These are phyloP conservation scores for Limnodromus scolopaceus DNA, from an alignment of 2,797 vertebrate species.

Conservation along the genomic window DNA sequence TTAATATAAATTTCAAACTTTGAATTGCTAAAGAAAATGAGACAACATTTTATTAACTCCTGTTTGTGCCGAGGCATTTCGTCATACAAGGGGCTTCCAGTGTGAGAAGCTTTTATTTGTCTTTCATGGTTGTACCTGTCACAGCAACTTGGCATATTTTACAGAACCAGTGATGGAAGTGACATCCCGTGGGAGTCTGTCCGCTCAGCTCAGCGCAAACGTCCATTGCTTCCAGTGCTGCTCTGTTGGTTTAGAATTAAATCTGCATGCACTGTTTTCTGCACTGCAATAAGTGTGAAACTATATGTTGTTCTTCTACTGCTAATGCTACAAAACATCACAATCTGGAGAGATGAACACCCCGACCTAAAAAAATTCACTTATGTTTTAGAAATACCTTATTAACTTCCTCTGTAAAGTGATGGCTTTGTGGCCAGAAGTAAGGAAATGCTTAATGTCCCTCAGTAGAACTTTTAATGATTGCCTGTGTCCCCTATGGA, in stretches of 20 bases:
- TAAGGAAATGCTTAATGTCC: not conserved
- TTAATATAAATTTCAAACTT: not conserved
- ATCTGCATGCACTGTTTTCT: fast-evolving
- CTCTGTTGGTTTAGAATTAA: not conserved
- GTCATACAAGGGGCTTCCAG: not conserved
- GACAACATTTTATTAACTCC: not conserved
- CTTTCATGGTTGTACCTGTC: not conserved
- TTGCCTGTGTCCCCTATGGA: not conserved
- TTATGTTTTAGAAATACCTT: not conserved
- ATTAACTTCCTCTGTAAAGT: not conserved
- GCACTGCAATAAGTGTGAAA: not conserved
- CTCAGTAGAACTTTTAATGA: not conserved
- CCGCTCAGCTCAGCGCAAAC: not conserved
- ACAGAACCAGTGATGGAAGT: not conserved
- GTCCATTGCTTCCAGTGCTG: not conserved
- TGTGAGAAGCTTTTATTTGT: not conserved
- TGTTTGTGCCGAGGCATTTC: not conserved
- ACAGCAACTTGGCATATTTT: not conserved
- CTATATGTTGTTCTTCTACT: not conserved
- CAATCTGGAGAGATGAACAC: fast-evolving
- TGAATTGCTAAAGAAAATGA: not conserved
- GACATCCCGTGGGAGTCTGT: not conserved
- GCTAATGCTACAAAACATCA: not conserved
- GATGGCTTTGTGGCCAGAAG: not conserved
- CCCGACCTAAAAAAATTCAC: not conserved